Evolutionary conservation across 2,113 vertebrate species (phyloP), one percentile per base, ranked within the genome.

Genomic region (Thomomys bottae): DNA sequence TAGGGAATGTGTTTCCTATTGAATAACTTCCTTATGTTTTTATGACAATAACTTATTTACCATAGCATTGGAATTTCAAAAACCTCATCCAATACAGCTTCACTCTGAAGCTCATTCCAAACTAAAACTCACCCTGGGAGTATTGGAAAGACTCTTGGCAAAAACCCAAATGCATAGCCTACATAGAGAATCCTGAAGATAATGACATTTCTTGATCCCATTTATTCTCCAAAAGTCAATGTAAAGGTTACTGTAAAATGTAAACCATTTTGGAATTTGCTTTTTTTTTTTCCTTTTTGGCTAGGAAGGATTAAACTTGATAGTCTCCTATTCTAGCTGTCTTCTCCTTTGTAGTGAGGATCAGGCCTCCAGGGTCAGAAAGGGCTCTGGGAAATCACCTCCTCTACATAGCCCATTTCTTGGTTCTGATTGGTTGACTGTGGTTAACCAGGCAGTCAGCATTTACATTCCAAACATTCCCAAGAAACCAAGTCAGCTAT

Each of bases 401-500:
- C 11, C 40, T 57, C 6, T 15, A 30, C 30, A 54, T 1, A 59
- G 23, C 34, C 28, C n/a, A 4, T 63, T 67, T 87, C 21, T 21
- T 1, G 32, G 18, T 89, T 28, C 57, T n/a, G 40, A 38, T 36
- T 30, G 38, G 42, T 38, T 38, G 23, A 20, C 12, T 30, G 12
- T 17, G 38, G 40, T 54, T 54, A 54, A 54, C 59, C n/a, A 78
- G 66, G 78, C 9, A 32, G 38, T 26, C 11, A 63, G 28, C 9
- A 32, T 11, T 34, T 75, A 18, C 2, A 2, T 67, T 71, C 87
- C 61, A 87, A 57, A 89, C 61, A 42, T 5, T 34, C 40, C 64
- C 61, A 71, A 84, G 72, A 80, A 89, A 84, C 21, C 26, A 86
- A 77, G 40, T 64, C 71, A 75, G 72, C 63, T 72, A 71, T 32